Evolutionary conservation across 2,888 invertebrate species (phyloP).

Genomic region (Crocallis elinguaria): DNA sequence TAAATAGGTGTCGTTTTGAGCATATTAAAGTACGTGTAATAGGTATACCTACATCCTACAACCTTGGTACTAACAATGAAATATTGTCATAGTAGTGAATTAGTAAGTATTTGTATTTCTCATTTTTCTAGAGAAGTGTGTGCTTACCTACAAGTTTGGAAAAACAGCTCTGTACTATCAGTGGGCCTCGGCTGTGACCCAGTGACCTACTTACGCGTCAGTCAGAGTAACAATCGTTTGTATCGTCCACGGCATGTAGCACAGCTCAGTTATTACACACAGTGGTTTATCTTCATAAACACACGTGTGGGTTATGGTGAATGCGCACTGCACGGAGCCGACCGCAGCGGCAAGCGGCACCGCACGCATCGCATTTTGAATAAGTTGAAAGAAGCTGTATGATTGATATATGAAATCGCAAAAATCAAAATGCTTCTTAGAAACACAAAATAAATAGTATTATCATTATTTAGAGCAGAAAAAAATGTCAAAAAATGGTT

Average conservation of each 20-base stretch:
- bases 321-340: too few relatives aligned
- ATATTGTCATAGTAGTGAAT: background rate
- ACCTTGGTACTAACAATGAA: constrained; percentile 2
- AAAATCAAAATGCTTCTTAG: too few relatives aligned
- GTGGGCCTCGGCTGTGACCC: constrained; percentile 86
- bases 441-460: too few relatives aligned
- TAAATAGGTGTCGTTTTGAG: too few relatives aligned
- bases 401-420: too few relatives aligned
- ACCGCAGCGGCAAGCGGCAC: too few relatives aligned
- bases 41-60: background rate
- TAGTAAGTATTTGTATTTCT: constrained; percentile 21
- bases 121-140: constrained; percentile 48
- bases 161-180: constrained; percentile 67
- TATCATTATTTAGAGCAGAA: too few relatives aligned
- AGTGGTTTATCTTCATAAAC: constrained; percentile 30
- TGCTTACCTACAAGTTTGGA: constrained; percentile 66
- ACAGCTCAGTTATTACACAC: constrained; percentile 31
- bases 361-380: too few relatives aligned
- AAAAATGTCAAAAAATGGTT: too few relatives aligned
- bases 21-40: too few relatives aligned
- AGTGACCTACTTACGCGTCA: constrained; percentile 87
- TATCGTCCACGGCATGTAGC: constrained; percentile 54
- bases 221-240: constrained; percentile 67
- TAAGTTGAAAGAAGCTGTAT: too few relatives aligned
- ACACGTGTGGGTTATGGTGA: constrained; percentile 7